phyloP scores from a whole-genome alignment of 2,797 vertebrate species.

The Ataeniobius toweri region DNA sequence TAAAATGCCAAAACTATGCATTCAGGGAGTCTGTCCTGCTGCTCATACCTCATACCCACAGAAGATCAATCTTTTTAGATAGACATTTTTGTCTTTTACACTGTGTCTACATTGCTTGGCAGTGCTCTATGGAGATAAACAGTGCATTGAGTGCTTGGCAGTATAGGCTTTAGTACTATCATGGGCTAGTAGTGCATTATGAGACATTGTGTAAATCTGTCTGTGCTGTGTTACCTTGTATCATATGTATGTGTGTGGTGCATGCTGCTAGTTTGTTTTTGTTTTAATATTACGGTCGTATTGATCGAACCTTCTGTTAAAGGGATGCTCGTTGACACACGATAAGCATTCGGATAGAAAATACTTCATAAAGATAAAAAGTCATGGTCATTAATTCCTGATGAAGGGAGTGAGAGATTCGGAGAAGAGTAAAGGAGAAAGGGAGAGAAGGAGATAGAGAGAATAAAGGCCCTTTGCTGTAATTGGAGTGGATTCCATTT shows the following conservation, averaged over 20 bases:
- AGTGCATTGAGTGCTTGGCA: slow-evolving; percentile 78
- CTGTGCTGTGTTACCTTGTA: slow-evolving; percentile 47
- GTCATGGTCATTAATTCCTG: slow-evolving; percentile 85
- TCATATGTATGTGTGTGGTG: slow-evolving; percentile 44
- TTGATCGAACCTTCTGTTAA: slow-evolving; percentile 82
- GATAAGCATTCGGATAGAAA: slow-evolving; percentile 84
- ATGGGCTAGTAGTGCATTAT: slow-evolving; percentile 65
- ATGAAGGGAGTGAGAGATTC: slow-evolving; percentile 69
- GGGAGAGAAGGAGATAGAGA: slow-evolving; percentile 41
- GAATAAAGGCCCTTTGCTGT: slow-evolving; percentile 74
- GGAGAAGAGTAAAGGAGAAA: slow-evolving; percentile 27
- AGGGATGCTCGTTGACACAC: slow-evolving; percentile 85
- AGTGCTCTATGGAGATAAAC: slow-evolving; percentile 72
- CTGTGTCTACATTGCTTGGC: slow-evolving; percentile 71
- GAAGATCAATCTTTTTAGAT: slow-evolving; percentile 36
- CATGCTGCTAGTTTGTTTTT: slow-evolving; percentile 70
- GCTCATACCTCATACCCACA: slow-evolving; percentile 40
- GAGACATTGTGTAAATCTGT: slow-evolving; percentile 43
- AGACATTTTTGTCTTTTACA: slow-evolving; percentile 44
- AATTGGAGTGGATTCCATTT: slow-evolving; percentile 78
- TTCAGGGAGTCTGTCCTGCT: slow-evolving; percentile 43
- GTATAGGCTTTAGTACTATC: slow-evolving; percentile 70
- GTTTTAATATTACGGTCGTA: slow-evolving; percentile 56
- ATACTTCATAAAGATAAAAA: slow-evolving; percentile 83
- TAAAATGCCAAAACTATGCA: slow-evolving; percentile 55